Percentiles rank a stretch among this genome's conserved stretches.
These are phyloP conservation scores for Hiodon tergisus DNA, from an alignment of 2,113 vertebrate genomes.

Conservation along the genomic window DNA sequence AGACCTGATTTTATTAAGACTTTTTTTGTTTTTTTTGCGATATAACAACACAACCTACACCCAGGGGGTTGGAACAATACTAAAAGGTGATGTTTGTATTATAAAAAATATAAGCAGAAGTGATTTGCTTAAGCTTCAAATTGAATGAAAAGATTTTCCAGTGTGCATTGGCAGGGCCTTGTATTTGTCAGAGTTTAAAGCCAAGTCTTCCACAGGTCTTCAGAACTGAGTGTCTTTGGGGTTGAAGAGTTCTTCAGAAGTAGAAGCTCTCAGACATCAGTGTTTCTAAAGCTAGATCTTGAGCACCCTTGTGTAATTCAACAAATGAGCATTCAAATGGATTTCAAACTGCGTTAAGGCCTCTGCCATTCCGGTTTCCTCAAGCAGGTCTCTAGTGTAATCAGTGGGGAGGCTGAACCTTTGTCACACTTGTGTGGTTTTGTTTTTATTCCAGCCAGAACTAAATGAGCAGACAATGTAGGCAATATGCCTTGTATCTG, in stretches of 20 bases:
- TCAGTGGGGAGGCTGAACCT: no score
- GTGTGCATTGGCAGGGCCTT: not conserved
- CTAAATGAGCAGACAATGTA: not conserved
- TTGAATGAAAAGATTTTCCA: not conserved
- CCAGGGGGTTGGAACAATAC: no score
- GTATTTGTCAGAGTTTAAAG: constrained; percentile 2
- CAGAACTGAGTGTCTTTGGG: not conserved
- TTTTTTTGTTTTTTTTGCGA: no score
- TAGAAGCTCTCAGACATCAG: not conserved
- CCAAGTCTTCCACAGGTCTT: not conserved
- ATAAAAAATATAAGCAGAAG: no score
- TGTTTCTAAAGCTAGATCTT: not conserved
- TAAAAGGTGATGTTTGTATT: no score
- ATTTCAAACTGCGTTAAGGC: constrained; percentile 10
- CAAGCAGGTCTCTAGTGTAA: not conserved
- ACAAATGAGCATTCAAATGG: constrained; percentile 11
- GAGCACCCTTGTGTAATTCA: constrained; percentile 12
- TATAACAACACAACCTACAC: no score
- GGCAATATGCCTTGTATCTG: not conserved
- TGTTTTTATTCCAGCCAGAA: no score
- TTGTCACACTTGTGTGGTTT: no score
- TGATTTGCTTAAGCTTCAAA: not conserved
- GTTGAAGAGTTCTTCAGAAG: not conserved
- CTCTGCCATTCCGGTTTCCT: constrained; percentile 2
- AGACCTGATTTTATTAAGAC: no score